phyloP scores from a whole-genome alignment of 2,888 invertebrate genomes.

The Phasia obesa region DNA sequence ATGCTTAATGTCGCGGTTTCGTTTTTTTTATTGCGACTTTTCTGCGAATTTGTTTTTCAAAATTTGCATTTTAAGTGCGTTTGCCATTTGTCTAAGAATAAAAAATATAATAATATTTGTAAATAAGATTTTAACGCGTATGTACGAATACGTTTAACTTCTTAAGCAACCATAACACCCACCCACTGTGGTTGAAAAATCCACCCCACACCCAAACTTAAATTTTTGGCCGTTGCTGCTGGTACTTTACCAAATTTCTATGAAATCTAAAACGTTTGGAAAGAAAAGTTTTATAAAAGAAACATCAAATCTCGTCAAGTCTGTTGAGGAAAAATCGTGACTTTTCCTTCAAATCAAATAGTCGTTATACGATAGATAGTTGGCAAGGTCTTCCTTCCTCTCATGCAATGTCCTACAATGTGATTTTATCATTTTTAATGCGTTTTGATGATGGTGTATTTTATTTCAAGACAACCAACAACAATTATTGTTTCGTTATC shows the following conservation, averaged over 20 bases:
- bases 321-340: conserved; percentile 68
- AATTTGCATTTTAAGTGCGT: conserved; percentile 71
- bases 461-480: conserved; percentile 15
- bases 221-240: conserved; percentile 9
- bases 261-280: conserved; percentile 54
- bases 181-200: neutral
- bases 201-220: conserved; percentile 24
- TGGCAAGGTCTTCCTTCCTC: conserved; percentile 22
- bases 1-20: conserved; percentile 79
- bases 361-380: conserved; percentile 65
- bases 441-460: conserved; percentile 25
- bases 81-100: conserved; percentile 43
- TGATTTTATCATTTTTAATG: conserved; percentile 15
- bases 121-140: conserved; percentile 46
- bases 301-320: conserved; percentile 66
- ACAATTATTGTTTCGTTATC: conserved; percentile 65
- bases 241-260: conserved; percentile 11
- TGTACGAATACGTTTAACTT: conserved; percentile 40
- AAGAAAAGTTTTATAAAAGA: neutral
- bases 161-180: conserved; percentile 44
- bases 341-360: conserved; percentile 69
- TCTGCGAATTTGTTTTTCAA: conserved; percentile 67
- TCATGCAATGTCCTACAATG: conserved; percentile 1
- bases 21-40: conserved; percentile 8
- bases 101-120: conserved; percentile 33